Conservation (phyloP, 2,113 vertebrate genomes). For the Pteruthius melanotis region DNA sequence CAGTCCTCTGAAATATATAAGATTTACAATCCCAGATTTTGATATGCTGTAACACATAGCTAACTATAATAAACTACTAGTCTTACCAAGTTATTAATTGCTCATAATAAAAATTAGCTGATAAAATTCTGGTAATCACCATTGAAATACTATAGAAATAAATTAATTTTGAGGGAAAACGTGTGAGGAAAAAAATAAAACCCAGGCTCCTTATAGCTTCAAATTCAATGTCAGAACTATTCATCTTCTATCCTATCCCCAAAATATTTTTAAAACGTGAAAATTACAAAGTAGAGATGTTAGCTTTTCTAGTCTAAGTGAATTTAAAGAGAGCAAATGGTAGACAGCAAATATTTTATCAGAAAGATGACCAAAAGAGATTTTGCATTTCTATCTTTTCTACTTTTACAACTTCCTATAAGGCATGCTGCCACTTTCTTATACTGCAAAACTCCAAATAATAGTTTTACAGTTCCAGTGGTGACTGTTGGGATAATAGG, state of each 20-base stretch:
- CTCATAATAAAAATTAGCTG: neutral
- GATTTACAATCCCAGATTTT: neutral
- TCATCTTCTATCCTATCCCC: neutral
- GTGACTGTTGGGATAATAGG: neutral
- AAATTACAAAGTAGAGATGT: neutral
- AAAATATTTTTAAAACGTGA: neutral
- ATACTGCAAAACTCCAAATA: neutral
- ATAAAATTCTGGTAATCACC: neutral
- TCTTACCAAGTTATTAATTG: neutral
- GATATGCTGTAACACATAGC: neutral
- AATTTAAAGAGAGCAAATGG: neutral
- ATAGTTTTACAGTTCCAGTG: neutral
- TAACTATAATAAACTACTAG: neutral
- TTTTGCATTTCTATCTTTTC: neutral
- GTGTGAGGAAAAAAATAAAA: neutral
- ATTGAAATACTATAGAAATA: neutral
- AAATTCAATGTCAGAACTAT: neutral
- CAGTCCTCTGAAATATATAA: neutral
- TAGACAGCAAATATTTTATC: neutral
- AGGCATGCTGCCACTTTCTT: neutral
- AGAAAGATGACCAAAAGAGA: neutral
- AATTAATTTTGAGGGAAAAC: neutral
- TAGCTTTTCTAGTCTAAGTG: neutral
- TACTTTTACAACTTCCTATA: neutral
- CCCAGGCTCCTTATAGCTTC: neutral